A percentile compares a stretch with the other conserved stretches of the same genome.
Conservation (phyloP, 2,888 invertebrate genomes). For the Lasioglossum leucozonium region DNA sequence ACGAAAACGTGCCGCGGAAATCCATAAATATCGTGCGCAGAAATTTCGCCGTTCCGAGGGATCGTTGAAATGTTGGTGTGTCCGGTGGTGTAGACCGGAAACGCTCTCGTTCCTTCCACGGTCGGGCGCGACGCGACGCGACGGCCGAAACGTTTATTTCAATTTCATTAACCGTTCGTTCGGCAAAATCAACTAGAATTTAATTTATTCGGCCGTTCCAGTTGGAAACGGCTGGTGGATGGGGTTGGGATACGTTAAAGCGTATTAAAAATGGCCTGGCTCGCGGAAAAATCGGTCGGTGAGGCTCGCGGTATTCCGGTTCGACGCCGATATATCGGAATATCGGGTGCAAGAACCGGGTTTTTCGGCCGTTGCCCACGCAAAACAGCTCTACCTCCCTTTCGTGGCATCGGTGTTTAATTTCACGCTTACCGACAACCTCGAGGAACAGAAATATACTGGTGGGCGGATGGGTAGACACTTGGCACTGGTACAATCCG, state of each 20-base stretch:
- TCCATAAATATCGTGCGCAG: neutral
- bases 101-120: neutral
- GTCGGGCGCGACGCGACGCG: neutral
- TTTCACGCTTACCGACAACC: constrained; percentile 92
- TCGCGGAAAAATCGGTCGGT: constrained; percentile 6
- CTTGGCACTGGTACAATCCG: constrained; percentile 95
- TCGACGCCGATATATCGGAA: constrained; percentile 13
- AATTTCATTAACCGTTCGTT: constrained; percentile 53
- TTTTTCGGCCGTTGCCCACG: constrained; percentile 2
- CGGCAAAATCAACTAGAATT: constrained; percentile 54
- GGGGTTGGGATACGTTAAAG: constrained; percentile 14
- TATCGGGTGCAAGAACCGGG: neutral
- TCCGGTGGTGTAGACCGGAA: neutral
- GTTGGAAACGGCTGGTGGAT: constrained; percentile 9
- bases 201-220: constrained; percentile 41
- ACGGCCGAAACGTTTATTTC: constrained; percentile 41
- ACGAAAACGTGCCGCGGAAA: neutral
- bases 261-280: constrained; percentile 19
- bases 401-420: constrained; percentile 58
- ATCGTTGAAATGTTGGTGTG: neutral
- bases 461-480: constrained; percentile 95
- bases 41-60: neutral
- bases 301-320: neutral
- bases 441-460: constrained; percentile 94
- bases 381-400: neutral